A percentile compares a stretch with the other conserved stretches of the same genome.
phyloP scores from a whole-genome alignment of 2,888 invertebrate species.

The Parapristionchus giblindavisi region DNA sequence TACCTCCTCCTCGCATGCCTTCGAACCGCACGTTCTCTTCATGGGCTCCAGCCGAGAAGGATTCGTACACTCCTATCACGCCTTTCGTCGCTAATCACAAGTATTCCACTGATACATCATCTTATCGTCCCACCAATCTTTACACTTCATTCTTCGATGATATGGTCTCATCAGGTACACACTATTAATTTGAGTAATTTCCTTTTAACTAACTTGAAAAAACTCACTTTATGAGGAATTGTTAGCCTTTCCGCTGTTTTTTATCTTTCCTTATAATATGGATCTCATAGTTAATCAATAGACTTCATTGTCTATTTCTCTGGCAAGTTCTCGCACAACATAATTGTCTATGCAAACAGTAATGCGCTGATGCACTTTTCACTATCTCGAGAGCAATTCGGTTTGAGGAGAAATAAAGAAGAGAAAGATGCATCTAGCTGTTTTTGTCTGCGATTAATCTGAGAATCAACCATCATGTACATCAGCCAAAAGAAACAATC shows the following conservation, averaged over 20 bases:
- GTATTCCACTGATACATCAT: conserved; percentile 55
- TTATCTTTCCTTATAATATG: too few relatives aligned
- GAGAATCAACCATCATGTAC: too few relatives aligned
- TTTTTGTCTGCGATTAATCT: too few relatives aligned
- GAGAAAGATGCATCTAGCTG: neutral
- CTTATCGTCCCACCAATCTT: conserved; percentile 56
- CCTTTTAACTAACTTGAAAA: neutral
- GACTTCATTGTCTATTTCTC: too few relatives aligned
- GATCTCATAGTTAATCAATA: too few relatives aligned
- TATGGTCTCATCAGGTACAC: conserved; percentile 62
- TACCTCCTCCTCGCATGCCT: conserved; percentile 65
- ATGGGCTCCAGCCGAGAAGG: conserved; percentile 66
- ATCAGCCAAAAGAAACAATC: too few relatives aligned
- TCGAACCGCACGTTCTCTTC: conserved; percentile 65
- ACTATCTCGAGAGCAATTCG: neutral
- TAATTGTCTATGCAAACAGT: neutral
- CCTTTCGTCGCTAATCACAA: conserved; percentile 61
- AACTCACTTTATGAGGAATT: too few relatives aligned
- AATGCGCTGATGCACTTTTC: neutral
- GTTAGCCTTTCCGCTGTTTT: too few relatives aligned
- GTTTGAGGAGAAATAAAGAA: neutral
- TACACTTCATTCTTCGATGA: conserved; percentile 69
- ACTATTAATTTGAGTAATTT: conserved; percentile 7
- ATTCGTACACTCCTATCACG: conserved; percentile 64
- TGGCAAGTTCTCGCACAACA: too few relatives aligned